Evolutionary conservation across 2,888 invertebrate species (phyloP).

Genomic region (Mimachlamys varia): DNA sequence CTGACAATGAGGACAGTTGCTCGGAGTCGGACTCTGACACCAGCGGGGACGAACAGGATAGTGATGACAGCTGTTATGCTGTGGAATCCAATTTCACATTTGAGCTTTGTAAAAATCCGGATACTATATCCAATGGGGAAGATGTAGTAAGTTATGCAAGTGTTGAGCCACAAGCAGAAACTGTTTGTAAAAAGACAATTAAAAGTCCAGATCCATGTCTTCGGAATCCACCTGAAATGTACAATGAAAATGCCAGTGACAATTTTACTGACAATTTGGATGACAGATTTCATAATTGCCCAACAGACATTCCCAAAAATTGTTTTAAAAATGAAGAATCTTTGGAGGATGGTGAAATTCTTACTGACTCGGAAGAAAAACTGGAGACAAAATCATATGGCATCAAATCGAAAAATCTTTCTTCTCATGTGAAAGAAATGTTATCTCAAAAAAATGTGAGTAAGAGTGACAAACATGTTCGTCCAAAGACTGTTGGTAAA

Average conservation of each 20-base stretch:
- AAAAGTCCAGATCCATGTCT: background rate
- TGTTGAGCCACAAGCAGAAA: background rate
- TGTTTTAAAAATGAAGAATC: background rate
- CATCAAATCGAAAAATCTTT: background rate
- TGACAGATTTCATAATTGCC: constrained; percentile 5
- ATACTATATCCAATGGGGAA: background rate
- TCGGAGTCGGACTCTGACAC: background rate
- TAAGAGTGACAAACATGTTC: background rate
- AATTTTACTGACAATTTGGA: background rate
- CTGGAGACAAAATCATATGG: background rate
- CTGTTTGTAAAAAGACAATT: background rate
- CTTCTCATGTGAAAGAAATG: background rate
- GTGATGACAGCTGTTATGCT: constrained; percentile 1
- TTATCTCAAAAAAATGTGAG: background rate
- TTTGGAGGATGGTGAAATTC: constrained; percentile 26
- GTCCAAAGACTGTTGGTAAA: background rate
- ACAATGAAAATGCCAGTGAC: background rate
- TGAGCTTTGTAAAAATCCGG: background rate
- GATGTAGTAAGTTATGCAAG: background rate
- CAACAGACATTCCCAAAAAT: background rate
- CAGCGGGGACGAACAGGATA: background rate
- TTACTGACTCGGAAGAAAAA: background rate
- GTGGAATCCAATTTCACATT: background rate
- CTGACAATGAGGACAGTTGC: background rate
- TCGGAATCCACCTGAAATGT: background rate